A percentile compares a stretch with the other conserved stretches of the same genome.
Evolutionary conservation across 2,797 vertebrate genomes (phyloP).

Genomic region (Hephaestus fuliginosus): DNA sequence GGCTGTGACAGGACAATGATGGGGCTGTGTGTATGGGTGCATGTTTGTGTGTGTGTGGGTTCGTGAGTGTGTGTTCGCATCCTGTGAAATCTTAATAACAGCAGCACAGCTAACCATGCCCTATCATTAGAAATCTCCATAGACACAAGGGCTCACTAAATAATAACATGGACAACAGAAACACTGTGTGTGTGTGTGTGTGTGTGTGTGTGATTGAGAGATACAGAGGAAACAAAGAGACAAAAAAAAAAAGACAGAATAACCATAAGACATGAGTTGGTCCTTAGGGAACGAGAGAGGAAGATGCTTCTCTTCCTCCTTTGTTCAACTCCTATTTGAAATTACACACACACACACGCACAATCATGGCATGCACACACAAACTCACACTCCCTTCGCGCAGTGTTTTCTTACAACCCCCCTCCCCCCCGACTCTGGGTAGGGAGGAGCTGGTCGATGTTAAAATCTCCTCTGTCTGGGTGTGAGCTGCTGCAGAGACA

Average conservation of each 20-base stretch:
- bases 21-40: constrained; percentile 46
- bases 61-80: constrained; percentile 46
- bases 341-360: constrained; percentile 14
- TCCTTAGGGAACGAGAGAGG: constrained; percentile 29
- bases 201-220: constrained; percentile 16
- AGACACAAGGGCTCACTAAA: constrained; percentile 66
- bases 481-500: constrained; percentile 49
- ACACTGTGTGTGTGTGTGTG: neutral
- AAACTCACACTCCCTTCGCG: neutral
- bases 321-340: constrained; percentile 54
- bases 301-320: constrained; percentile 38
- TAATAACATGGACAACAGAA: constrained; percentile 56
- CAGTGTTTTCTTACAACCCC: constrained; percentile 14
- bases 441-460: constrained; percentile 57
- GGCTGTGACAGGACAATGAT: constrained; percentile 81
- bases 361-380: neutral
- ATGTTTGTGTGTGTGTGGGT: constrained; percentile 29
- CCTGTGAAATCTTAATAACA: constrained; percentile 82
- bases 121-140: constrained; percentile 80
- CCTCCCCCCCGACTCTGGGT: constrained; percentile 9
- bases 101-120: constrained; percentile 62
- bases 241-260: constrained; percentile 26
- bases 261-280: constrained; percentile 19
- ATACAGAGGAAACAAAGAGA: constrained; percentile 19
- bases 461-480: constrained; percentile 45